A percentile compares a stretch with the other conserved stretches of the same genome.
phyloP scores from a whole-genome alignment of 2,888 invertebrate species.

The Apomyelois bistriatella region DNA sequence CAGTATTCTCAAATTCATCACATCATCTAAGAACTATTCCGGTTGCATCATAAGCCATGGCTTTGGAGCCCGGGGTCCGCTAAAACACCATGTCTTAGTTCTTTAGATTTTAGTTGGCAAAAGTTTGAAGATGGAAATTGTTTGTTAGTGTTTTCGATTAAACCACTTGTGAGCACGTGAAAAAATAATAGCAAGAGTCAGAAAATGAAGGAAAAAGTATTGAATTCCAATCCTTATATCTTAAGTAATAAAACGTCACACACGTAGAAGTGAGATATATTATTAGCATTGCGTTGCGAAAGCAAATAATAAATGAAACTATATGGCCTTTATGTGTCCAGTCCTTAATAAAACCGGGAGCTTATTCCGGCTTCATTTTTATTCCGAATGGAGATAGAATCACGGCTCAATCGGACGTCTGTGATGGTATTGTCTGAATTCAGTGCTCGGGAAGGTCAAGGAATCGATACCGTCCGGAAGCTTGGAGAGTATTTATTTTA shows the following conservation, averaged over 20 bases:
- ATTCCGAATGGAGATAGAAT: slow-evolving; percentile 30
- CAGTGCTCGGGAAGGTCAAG: slow-evolving; percentile 22
- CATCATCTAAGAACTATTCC: too few species aligned
- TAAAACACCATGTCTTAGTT: too few species aligned
- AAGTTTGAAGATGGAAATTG: too few species aligned
- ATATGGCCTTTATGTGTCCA: slow-evolving; percentile 17
- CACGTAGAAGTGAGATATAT: slow-evolving; percentile 7
- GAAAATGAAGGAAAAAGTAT: too few species aligned
- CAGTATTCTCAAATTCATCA: too few species aligned
- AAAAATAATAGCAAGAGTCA: too few species aligned
- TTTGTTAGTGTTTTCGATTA: too few species aligned
- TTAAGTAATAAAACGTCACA: neutral
- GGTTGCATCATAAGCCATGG: too few species aligned
- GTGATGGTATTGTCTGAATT: slow-evolving; percentile 30
- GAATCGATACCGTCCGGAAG: slow-evolving; percentile 18
- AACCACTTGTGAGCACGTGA: too few species aligned
- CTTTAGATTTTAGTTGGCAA: too few species aligned
- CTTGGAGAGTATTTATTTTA: neutral
- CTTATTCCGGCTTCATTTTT: slow-evolving; percentile 33
- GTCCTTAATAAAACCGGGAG: slow-evolving; percentile 29
- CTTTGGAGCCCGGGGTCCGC: too few species aligned
- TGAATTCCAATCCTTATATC: neutral
- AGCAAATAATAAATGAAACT: slow-evolving; percentile 17
- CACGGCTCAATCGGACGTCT: slow-evolving; percentile 29
- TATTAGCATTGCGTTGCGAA: slow-evolving; percentile 14